A percentile compares a stretch with the other conserved stretches of the same genome.
Evolutionary conservation across 2,113 vertebrate genomes (phyloP).

Genomic region (Chlorodrepanis virens): DNA sequence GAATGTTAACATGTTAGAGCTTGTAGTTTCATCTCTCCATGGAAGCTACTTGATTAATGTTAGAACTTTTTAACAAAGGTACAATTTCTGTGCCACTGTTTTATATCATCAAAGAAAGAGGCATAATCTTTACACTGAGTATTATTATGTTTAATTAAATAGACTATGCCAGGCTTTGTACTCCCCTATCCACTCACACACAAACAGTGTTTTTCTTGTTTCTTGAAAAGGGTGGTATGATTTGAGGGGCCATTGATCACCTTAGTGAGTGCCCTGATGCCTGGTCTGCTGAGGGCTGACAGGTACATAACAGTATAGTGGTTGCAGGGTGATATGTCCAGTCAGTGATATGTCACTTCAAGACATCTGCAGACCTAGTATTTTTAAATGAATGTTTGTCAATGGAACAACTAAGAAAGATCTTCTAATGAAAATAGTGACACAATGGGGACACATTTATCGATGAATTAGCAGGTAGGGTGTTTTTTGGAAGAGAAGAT

Average conservation of each 20-base stretch:
- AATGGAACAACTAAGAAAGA: not conserved
- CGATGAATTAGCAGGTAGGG: conserved; percentile 14
- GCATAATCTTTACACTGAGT: conserved; percentile 58
- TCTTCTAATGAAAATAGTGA: not conserved
- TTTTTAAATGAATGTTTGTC: not conserved
- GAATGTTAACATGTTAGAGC: conserved; percentile 52
- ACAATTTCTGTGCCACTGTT: conserved; percentile 55
- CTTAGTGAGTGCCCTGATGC: not conserved
- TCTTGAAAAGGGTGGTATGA: not conserved
- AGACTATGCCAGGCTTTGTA: conserved; percentile 12
- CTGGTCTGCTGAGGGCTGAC: not conserved
- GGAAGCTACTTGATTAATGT: conserved; percentile 53
- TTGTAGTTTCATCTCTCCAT: conserved; percentile 32
- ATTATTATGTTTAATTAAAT: conserved; percentile 68
- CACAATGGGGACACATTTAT: conserved; percentile 36
- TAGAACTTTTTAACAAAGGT: conserved; percentile 55
- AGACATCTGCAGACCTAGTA: not conserved
- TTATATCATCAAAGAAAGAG: conserved; percentile 55
- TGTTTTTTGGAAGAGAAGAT: not conserved
- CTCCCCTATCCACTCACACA: not conserved
- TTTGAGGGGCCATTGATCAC: not conserved
- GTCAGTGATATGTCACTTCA: not conserved
- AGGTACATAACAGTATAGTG: not conserved
- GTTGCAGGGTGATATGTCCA: not conserved
- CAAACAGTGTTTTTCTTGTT: not conserved